A percentile compares a stretch with the other conserved stretches of the same genome.
These are phyloP conservation scores for Macrotis lagotis DNA, from an alignment of 2,113 vertebrate genomes.

Conservation along the genomic window DNA sequence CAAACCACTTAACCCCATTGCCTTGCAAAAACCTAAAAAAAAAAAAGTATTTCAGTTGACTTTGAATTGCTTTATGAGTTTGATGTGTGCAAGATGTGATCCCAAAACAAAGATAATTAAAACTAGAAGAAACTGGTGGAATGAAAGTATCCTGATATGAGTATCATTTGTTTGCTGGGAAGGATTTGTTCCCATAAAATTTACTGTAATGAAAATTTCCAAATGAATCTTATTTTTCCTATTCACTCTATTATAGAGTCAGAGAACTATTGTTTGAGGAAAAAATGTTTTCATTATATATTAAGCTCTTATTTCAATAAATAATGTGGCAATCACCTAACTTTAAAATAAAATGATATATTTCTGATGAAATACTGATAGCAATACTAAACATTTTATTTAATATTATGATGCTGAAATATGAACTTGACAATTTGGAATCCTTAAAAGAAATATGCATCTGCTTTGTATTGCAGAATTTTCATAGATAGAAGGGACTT, in stretches of 20 bases:
- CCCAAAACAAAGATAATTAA: conserved; percentile 25
- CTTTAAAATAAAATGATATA: background rate
- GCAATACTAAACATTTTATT: background rate
- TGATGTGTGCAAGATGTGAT: background rate
- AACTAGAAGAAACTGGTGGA: background rate
- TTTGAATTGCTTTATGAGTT: conserved; percentile 49
- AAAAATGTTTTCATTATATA: background rate
- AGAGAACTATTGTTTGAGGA: background rate
- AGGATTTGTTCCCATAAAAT: background rate
- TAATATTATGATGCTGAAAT: background rate
- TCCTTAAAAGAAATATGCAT: background rate
- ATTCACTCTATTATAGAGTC: background rate
- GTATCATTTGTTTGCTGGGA: background rate
- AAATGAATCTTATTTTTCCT: background rate
- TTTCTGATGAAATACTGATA: background rate
- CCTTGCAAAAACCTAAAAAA: no score
- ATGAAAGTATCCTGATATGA: background rate
- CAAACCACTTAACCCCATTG: no score
- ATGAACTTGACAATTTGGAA: background rate
- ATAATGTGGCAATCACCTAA: background rate
- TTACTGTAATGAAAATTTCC: background rate
- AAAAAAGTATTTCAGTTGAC: no score
- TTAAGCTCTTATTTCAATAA: background rate
- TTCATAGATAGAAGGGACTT: background rate
- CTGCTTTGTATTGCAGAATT: background rate